Base-by-base conservation (phyloP, 2,113 vertebrate genomes). In the Amblyornis subalaris region DNA sequence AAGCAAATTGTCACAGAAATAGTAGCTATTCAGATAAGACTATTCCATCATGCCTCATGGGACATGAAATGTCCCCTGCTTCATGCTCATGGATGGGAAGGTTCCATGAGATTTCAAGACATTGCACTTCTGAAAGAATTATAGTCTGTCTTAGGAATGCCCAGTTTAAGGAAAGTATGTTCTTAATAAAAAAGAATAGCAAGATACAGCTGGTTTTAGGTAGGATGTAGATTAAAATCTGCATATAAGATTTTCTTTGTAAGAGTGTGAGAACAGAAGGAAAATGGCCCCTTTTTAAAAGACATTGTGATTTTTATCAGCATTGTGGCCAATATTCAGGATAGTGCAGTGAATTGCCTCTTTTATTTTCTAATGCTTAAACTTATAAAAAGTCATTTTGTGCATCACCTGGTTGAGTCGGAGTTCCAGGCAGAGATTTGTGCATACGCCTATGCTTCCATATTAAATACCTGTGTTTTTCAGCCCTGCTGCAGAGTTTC, bases 21-120 rank as follows among this genome's bases (percentile, higher is more conserved):
- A 70, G 65, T n/a, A 88, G n/a, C 50, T 78, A 9, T 45, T 79
- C 53, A 65, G 70, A 42, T 89, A 60, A 81, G 61, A 55, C 60
- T 67, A 23, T 64, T 84, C 21, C 1, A 3, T 64, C 2, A 0
- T 2, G 3, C 0, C 0, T 66, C 2, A 0, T 47, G 47, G 50
- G 71, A 42, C 2, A 3, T 62, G 61, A 84, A 80, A 78, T 24
- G 22, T 62, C 35, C 33, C 58, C 29, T 60, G 45, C 23, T 93
- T 87, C 26, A 1, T 69, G 47, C 50, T 88, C 9, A 21, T 5
- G 29, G 38, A 66, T 65, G 29, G 35, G 25, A 81, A 84, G 20
- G 5, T 58, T 94, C 62, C 73, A 33, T 35, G 61, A 88, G 35
- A 64, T 77, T 66, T 93, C 20, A 48, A 88, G 51, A 61, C 3